Percentiles rank a stretch among this genome's conserved stretches.
These are phyloP conservation scores for Antennarius maculatus DNA, from an alignment of 2,797 vertebrate species.

Conservation along the genomic window DNA sequence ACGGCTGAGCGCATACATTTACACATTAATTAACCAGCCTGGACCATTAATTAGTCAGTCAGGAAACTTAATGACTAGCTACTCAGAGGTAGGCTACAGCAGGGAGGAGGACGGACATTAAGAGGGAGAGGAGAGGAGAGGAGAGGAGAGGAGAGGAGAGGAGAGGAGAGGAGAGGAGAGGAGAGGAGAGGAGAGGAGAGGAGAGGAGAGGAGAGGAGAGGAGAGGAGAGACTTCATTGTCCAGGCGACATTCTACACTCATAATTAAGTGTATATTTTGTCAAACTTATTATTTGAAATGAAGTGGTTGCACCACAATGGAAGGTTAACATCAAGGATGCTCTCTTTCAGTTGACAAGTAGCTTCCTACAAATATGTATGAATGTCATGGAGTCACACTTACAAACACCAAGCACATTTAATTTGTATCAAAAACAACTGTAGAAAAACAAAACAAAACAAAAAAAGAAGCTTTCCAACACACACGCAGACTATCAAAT, in stretches of 20 bases:
- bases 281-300: too few relatives aligned
- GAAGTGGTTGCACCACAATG: too few relatives aligned
- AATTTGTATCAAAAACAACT: background rate
- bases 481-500: too few relatives aligned
- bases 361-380: background rate
- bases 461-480: too few relatives aligned
- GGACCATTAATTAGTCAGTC: constrained; percentile 68
- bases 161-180: background rate
- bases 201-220: background rate
- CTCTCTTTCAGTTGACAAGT: too few relatives aligned
- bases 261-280: too few relatives aligned
- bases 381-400: background rate
- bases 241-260: too few relatives aligned
- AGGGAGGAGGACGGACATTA: background rate
- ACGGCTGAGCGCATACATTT: constrained; percentile 66
- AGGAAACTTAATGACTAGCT: constrained; percentile 58
- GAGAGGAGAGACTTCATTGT: too few relatives aligned
- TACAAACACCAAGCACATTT: background rate
- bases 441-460: too few relatives aligned
- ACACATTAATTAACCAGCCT: constrained; percentile 70
- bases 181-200: background rate
- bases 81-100: constrained; percentile 34
- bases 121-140: background rate
- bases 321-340: too few relatives aligned
- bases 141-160: background rate